Evolutionary conservation across 2,113 vertebrate species (phyloP).

Genomic region (Pitta sordida): DNA sequence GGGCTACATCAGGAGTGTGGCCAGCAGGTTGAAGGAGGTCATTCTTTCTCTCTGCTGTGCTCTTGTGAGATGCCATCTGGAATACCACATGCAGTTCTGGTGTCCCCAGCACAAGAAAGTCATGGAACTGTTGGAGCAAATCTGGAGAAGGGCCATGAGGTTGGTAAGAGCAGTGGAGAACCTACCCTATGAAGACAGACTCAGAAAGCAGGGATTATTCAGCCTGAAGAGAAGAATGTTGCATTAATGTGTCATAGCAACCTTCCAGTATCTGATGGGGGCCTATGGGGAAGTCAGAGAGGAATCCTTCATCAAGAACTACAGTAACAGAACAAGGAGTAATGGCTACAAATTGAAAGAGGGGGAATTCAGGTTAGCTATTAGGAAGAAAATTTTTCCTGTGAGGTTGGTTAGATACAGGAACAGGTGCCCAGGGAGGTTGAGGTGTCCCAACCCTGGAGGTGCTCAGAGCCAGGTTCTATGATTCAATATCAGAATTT

Average conservation of each 20-base stretch:
- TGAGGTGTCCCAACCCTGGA: accelerated
- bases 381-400: not conserved
- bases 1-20: not conserved
- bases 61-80: not conserved
- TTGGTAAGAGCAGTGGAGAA: not conserved
- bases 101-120: too few species aligned
- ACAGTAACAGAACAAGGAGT: not conserved
- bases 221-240: not conserved
- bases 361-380: not conserved
- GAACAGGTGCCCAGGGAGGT: not conserved
- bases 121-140: not conserved
- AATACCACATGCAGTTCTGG: not conserved
- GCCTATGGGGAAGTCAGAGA: not conserved
- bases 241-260: not conserved
- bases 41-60: not conserved
- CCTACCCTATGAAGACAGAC: not conserved
- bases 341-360: not conserved
- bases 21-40: not conserved
- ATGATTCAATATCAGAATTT: not conserved
- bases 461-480: not conserved
- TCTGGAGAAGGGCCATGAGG: not conserved
- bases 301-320: not conserved
- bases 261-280: not conserved
- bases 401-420: not conserved
- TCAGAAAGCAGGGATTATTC: not conserved